Evolutionary conservation across 2,888 invertebrate species (phyloP), one percentile per base, ranked within the genome.

Genomic region (Monochamus alternatus): DNA sequence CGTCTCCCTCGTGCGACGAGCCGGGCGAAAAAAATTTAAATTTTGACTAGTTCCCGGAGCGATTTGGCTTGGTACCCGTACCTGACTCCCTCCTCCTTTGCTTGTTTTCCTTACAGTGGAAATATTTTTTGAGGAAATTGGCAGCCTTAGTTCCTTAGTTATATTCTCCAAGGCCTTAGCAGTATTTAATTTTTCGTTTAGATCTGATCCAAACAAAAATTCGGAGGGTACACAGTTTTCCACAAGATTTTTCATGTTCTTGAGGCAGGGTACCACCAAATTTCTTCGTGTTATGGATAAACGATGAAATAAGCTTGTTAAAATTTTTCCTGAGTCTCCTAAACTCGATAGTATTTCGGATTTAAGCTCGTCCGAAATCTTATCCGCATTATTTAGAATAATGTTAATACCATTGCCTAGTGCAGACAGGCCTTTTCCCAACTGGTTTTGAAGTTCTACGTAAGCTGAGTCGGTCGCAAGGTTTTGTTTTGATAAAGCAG

Each of bases 301-400:
- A 4, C 67, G 55, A 67, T 67, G 68, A 68, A 75, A 75, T 8
- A 70, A 59, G 43, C 58, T 75, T 9, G 64, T 14, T 5, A 75
- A 64, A 59, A 75, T 58, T n/a, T 38, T 52, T 59, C 74, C 74
- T 31, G n/a, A 32, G 59, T 75, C 70, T 12, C 64, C 64, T n/a
- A 75, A 44, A 12, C 47, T 22, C 3, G 14, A n/a, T 4, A 58
- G 22, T 3, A 58, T 5, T n/a, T 58, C 58, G 8, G 22, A 3
- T n/a, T 58, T 58, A 58, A 58, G 5, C 22, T 58, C 4, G 3
- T 22, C 22, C 22, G 58, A 22, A 3, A 22, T 3, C n/a, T 58
- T 58, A 14, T 58, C 14, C 0, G 22, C 3, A 22, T 58, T n/a
- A 3, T 5, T 5, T 14, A 58, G 2, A 58, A 58, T 58, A 8